These are phyloP conservation scores for Mya arenaria DNA, from an alignment of 1,140 invertebrate genomes.

Conservation along the genomic window DNA sequence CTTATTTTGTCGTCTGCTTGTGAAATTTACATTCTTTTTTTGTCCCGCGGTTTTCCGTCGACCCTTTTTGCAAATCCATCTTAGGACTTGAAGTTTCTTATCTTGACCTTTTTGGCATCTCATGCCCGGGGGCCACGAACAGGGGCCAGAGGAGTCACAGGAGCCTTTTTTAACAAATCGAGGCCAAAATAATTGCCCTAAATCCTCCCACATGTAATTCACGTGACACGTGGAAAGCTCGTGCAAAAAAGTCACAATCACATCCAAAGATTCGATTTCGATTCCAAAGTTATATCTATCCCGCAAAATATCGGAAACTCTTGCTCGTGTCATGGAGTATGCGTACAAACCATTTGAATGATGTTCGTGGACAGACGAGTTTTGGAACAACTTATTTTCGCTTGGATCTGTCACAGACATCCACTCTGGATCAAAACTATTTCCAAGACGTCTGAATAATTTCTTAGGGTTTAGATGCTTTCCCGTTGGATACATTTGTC, in stretches of 20 bases:
- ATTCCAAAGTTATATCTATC: background rate
- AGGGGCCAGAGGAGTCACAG: background rate
- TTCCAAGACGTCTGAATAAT: constrained; percentile 17
- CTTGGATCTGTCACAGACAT: constrained; percentile 7
- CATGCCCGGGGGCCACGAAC: constrained; percentile 35
- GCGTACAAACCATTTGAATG: background rate
- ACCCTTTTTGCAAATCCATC: constrained; percentile 21
- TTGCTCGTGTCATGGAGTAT: background rate
- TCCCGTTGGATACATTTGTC: background rate
- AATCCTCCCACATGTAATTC: constrained; percentile 28
- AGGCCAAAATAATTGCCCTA: constrained; percentile 29
- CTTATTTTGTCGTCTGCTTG: too few relatives aligned
- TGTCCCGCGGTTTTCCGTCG: background rate
- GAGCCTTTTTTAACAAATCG: constrained; percentile 8
- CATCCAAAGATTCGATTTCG: background rate
- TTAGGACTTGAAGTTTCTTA: background rate
- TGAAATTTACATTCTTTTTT: too few relatives aligned
- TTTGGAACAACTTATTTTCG: background rate
- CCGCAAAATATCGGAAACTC: background rate
- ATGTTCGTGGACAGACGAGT: too few relatives aligned
- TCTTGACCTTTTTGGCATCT: background rate
- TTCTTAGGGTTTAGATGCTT: constrained; percentile 35
- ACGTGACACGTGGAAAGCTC: background rate
- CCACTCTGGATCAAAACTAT: constrained; percentile 36
- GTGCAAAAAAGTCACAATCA: constrained; percentile 1